Conservation (phyloP, 2,888 invertebrate species). For the Xanthia icteritia region DNA sequence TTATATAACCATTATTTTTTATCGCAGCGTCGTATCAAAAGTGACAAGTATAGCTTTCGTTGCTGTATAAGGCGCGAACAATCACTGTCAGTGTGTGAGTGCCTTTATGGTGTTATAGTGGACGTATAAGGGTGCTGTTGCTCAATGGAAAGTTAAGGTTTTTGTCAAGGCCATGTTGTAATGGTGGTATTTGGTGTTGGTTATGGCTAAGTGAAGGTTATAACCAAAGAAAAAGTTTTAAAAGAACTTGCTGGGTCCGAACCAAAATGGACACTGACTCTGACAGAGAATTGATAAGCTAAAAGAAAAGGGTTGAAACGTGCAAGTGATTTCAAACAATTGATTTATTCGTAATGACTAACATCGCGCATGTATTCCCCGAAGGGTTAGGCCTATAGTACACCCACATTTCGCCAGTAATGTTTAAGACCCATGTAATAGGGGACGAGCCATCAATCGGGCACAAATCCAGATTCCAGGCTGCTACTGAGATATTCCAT, state of each 20-base stretch:
- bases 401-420: neutral
- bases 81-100: slow-evolving; percentile 46
- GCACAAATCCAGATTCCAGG: neutral
- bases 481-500: neutral
- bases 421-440: neutral
- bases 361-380: neutral
- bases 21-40: slow-evolving; percentile 40
- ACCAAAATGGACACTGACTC: neutral
- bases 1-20: slow-evolving; percentile 48
- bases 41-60: slow-evolving; percentile 49
- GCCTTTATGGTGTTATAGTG: slow-evolving; percentile 53
- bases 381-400: too few species aligned
- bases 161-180: slow-evolving; percentile 48
- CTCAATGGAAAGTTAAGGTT: slow-evolving; percentile 60
- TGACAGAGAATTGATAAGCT: neutral
- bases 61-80: slow-evolving; percentile 50
- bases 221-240: neutral
- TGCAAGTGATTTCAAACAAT: neutral
- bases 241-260: neutral
- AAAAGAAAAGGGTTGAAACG: neutral
- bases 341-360: neutral
- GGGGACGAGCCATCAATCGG: neutral
- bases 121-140: slow-evolving; percentile 58
- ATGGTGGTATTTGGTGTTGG: slow-evolving; percentile 3
- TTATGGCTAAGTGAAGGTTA: slow-evolving; percentile 45